Evolutionary conservation across 2,113 vertebrate genomes (phyloP), one percentile per base, ranked within the genome.

Genomic region (Stomatorhinus ivindoensis): DNA sequence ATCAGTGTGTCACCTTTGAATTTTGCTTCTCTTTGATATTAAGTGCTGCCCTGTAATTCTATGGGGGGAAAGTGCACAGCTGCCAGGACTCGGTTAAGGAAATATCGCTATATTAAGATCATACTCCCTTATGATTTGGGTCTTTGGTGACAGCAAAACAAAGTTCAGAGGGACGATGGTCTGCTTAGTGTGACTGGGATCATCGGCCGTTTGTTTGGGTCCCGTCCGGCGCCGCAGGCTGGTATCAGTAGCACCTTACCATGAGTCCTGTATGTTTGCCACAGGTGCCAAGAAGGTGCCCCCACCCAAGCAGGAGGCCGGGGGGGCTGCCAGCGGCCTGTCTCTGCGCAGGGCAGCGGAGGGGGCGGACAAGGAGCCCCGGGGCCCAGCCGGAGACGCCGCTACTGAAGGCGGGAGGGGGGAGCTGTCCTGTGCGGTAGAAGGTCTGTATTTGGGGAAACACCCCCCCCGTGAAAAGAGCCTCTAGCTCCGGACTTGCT

Each of bases 201-300:
- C 15, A 35, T 5, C 39, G 24, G 19, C 15, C 39, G 35, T 27
- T 50, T 88, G 44, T 24, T 24, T 24, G 53, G 21, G 24, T 61
- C 7, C 24, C 2, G 21, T n/a, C 6, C 0, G 17, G 73, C 19
- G 35, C 53, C 83, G 47, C 50, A 24, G 10, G 47, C 27, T 86
- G 15, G 21, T 53, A 2, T 39, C n/a, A 2, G n/a, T 24, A 24
- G 21, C 2, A n/a, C 24, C 24, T 50, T 5, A 27, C 85, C 1
- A 17, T 19, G 73, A 10, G 44, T 11, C 17, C 65, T 82, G 83
- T 69, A 21, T 89, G 69, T 90, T 82, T 86, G 27, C 17, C 35
- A 89, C 92, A 97, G 95, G 96, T 94, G 96, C 92, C 90, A 98
- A 97, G 95, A 98, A 98, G 89, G 96, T 93, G 55, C 90, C 92